Conservation (phyloP, 1,140 invertebrate genomes). For the Brachystomella parvula region DNA sequence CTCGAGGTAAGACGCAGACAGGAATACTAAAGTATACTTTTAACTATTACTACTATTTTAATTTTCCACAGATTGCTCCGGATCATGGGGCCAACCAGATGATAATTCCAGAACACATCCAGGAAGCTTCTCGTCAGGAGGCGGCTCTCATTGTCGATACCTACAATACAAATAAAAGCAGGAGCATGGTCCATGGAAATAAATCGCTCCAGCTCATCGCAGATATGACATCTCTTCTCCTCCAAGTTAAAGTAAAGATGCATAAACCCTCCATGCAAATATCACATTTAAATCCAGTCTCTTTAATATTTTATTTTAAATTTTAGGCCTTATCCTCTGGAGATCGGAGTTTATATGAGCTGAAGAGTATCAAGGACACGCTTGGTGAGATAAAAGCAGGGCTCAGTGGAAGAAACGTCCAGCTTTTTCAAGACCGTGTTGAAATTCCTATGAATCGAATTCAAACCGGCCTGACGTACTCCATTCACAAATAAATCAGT, state of each 20-base stretch:
- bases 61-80: constrained; percentile 57
- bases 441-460: constrained; percentile 90
- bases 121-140: constrained; percentile 77
- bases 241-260: constrained; percentile 70
- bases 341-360: constrained; percentile 81
- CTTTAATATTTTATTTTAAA: background rate
- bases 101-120: constrained; percentile 74
- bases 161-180: constrained; percentile 50
- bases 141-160: constrained; percentile 70
- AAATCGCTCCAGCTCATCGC: constrained; percentile 63
- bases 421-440: constrained; percentile 78
- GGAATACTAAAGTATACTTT: constrained; percentile 1
- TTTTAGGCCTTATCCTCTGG: constrained; percentile 72
- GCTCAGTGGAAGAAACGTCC: constrained; percentile 66
- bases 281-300: background rate
- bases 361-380: constrained; percentile 85
- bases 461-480: constrained; percentile 58
- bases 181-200: constrained; percentile 47
- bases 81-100: constrained; percentile 79
- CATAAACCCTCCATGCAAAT: background rate
- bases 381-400: constrained; percentile 78
- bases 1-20: constrained; percentile 64
- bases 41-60: constrained; percentile 2
- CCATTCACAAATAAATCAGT: constrained; percentile 6
- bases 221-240: constrained; percentile 79